Conservation (phyloP, 30 jellyfish, hydroid and myxozoan genomes). For the Pelagia noctiluca region DNA sequence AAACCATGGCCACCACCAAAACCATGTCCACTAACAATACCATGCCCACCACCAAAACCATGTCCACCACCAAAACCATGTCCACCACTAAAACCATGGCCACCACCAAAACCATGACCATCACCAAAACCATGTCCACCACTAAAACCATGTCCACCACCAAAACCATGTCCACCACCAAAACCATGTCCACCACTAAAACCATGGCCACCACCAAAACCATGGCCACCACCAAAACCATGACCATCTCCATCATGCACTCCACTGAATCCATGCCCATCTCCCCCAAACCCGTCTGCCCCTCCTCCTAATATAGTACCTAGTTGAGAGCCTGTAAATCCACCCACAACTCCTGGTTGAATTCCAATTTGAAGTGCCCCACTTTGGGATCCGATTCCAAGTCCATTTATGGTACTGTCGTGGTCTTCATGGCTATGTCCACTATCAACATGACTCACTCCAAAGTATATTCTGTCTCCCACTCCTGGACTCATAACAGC, state of each 20-base stretch:
- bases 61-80: constrained; percentile 38
- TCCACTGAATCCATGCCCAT: constrained; percentile 36
- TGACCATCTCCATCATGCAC: constrained; percentile 12
- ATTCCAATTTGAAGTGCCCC: constrained; percentile 8
- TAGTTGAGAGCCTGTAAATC: background rate
- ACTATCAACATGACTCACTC: constrained; percentile 51
- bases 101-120: constrained; percentile 36
- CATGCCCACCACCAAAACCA: constrained; percentile 25
- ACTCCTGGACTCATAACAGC: constrained; percentile 78
- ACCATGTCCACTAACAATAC: constrained; percentile 25
- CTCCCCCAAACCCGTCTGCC: no score
- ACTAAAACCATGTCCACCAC: constrained; percentile 38
- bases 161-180: constrained; percentile 53
- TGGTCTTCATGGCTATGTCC: constrained; percentile 55
- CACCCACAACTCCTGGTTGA: constrained; percentile 13
- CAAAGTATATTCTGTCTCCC: constrained; percentile 64
- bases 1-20: constrained; percentile 26
- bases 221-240: constrained; percentile 33
- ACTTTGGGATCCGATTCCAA: constrained; percentile 1
- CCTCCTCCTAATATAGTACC: no score
- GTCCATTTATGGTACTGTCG: constrained; percentile 22
- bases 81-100: constrained; percentile 20
- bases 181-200: constrained; percentile 38
- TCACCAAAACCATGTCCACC: constrained; percentile 52
- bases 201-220: constrained; percentile 33